Conservation (phyloP, 2,797 vertebrate species). For the Percopsis omiscomaycus region DNA sequence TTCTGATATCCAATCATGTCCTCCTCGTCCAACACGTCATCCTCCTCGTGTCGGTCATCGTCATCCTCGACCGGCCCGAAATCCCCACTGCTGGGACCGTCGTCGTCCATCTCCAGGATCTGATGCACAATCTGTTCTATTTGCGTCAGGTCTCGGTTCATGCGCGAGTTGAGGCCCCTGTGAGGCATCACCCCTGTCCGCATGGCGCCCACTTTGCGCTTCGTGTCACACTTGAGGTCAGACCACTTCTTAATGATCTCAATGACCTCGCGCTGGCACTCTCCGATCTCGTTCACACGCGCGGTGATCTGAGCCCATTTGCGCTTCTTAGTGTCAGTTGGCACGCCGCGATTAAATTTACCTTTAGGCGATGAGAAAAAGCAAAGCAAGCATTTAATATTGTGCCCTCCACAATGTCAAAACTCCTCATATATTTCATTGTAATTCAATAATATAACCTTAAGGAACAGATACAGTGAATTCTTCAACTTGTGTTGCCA, state of each 20-base stretch:
- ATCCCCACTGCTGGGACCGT: constrained; percentile 47
- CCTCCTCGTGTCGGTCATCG: constrained; percentile 69
- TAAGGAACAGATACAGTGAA: too few relatives aligned
- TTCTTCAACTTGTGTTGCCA: too few relatives aligned
- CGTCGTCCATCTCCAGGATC: constrained; percentile 76
- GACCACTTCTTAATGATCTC: constrained; percentile 84
- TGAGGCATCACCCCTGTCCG: constrained; percentile 62
- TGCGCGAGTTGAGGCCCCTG: constrained; percentile 63
- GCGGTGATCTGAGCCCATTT: constrained; percentile 81
- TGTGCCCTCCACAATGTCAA: not conserved
- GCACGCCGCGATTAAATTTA: constrained; percentile 78
- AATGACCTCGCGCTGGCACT: constrained; percentile 79
- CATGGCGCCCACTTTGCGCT: constrained; percentile 78
- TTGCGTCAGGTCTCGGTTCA: constrained; percentile 72
- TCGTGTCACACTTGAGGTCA: constrained; percentile 81
- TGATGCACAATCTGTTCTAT: constrained; percentile 78
- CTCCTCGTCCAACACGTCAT: constrained; percentile 71
- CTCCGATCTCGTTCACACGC: constrained; percentile 79
- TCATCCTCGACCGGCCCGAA: constrained; percentile 67
- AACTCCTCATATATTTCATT: too few relatives aligned
- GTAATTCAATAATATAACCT: too few relatives aligned
- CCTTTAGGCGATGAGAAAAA: constrained; percentile 49
- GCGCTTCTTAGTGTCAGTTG: constrained; percentile 75
- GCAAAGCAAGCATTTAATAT: not conserved
- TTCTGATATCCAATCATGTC: constrained; percentile 70